Base-by-base conservation (phyloP, 2,797 vertebrate species). In the Xyrichtys novacula region DNA sequence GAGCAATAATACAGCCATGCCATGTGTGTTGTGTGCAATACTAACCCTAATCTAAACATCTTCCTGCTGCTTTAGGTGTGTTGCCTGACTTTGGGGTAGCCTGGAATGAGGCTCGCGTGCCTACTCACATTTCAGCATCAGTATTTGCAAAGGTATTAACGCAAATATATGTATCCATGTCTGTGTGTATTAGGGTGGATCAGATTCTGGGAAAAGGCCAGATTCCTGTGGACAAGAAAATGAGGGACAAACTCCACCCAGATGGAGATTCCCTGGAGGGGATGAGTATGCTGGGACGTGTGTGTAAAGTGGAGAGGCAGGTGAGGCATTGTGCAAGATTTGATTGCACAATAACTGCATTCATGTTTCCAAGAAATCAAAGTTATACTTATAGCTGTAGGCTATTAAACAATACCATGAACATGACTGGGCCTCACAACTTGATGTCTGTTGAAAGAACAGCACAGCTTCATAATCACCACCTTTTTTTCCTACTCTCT, bases 251-350 rank as follows among this genome's bases (percentile, higher is more conserved):
- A 86, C 94, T 96, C 65, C 89, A 94, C 6, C 92, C 94, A 52
- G 97, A 98, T 71, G 95, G 95, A 53, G 97, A 98, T 48, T 73
- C 94, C 15, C 74, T 95, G 17, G 97, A 97, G 75, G 96, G 98
- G 29, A 92, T 98, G 89, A 99, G 98, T 83, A 99, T 99, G 97
- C 90, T 99, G 39, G 97, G 97, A 29, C 95, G 97, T 2, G 97
- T 99, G 57, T 97, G 98, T 86, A 99, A 99, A 78, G 97, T 99
- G 84, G 97, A 99, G 88, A 96, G 98, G 81, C 97, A 99, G 96
- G 97, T 99, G 91, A 85, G 89, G 63, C 8, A 9, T n/a, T n/a
- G n/a, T 40, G 6, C 39, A 40, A 19, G n/a, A 19, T 14, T 8
- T 40, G 1, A 8, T 44, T 28, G 1, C 1, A 16, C n/a, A 1